These are phyloP conservation scores for Helostoma temminkii DNA, from an alignment of 2,797 vertebrate genomes.

Conservation along the genomic window DNA sequence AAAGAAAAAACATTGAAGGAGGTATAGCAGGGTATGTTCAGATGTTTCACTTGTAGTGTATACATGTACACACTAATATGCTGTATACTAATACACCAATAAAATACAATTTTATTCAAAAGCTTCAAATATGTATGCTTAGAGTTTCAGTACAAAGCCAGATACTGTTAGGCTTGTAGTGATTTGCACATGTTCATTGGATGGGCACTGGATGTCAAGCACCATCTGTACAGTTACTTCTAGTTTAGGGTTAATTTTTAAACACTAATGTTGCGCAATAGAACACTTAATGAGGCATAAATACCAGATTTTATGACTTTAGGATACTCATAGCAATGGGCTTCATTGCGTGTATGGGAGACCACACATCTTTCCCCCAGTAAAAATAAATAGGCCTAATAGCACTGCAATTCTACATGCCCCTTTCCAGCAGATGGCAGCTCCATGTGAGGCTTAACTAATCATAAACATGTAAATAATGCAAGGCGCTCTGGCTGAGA, in stretches of 20 bases:
- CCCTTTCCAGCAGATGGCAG: conserved; percentile 75
- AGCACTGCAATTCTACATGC: conserved; percentile 54
- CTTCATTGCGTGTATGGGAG: conserved; percentile 28
- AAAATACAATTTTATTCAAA: too few relatives aligned
- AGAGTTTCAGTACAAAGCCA: not conserved
- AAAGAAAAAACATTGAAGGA: too few relatives aligned
- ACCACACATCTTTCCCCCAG: conserved; percentile 35
- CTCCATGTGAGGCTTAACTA: conserved; percentile 78
- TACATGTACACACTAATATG: too few relatives aligned
- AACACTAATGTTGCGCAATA: conserved; percentile 52
- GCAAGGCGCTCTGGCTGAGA: conserved; percentile 71
- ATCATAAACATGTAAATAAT: conserved; percentile 86
- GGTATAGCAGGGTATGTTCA: too few relatives aligned
- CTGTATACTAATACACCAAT: too few relatives aligned
- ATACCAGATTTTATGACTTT: conserved; percentile 63
- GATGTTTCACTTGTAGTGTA: too few relatives aligned
- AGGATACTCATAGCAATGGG: conserved; percentile 30
- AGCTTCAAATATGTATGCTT: not conserved
- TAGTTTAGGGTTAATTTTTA: conserved; percentile 53
- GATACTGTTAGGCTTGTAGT: not conserved
- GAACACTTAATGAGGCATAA: conserved; percentile 64
- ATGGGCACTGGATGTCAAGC: conserved; percentile 13
- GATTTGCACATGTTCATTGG: not conserved
- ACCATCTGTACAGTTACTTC: conserved; percentile 57
- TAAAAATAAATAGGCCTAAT: conserved; percentile 71